phyloP scores from a whole-genome alignment of 2,113 vertebrate species.

The human (Homo sapiens) region GRCh38 chr7:110946001-110946500 shows the following conservation, averaged over 20 bases:
- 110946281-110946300: not conserved
- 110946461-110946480: not conserved
- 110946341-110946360: not conserved
- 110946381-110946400: not conserved
- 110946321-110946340: fast-evolving
- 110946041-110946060: not conserved
- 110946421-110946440: not conserved
- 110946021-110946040: not conserved
- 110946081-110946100: not conserved
- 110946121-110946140: not conserved
- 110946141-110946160: not conserved
- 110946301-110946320: not conserved
- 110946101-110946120: not conserved
- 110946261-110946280: not conserved
- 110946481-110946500: not conserved
- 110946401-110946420: not conserved
- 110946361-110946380: not conserved
- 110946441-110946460: not conserved
- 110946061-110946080: not conserved
- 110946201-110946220: not conserved
- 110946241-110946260: not conserved
- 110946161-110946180: not conserved
- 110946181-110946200: not conserved
- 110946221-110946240: not conserved
- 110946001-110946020: not conserved